Base-by-base conservation (phyloP, 2,888 invertebrate species). In the Zonitis immaculata region DNA sequence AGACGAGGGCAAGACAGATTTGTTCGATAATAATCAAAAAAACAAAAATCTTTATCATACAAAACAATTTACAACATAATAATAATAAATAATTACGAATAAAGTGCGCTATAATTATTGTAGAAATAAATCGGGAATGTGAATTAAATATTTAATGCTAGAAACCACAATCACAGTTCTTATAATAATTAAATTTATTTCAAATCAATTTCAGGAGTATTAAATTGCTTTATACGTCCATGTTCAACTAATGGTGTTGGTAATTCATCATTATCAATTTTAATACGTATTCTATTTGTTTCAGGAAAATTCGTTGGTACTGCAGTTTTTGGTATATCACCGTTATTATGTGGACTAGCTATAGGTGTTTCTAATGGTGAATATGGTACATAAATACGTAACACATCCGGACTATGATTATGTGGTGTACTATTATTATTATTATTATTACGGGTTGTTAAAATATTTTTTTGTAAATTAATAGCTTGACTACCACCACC, bases 381-480 rank as follows among this genome's bases (percentile, higher is more conserved):
- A 73, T 89, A 89, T 1, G 89, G 88, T 49, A 90, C 89, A 74
- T 88, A 89, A 60, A 90, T 89, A 56, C 89, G 80, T 46, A 90
- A 83, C 43, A 89, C 82, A 73, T 89, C 89, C 43, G 87, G 87
- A 65, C 80, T 80, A 14, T 85, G 85, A 44, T 82, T 83, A 52
- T 83, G 83, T 5, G 86, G 85, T 0, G 84, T 85, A 25, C n/a
- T n/a, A n/a, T n/a, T n/a, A n/a, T n/a, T n/a, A n/a, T n/a, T n/a
- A n/a, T n/a, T n/a, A n/a, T 84, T 84, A 32, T 32, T 52, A 25
- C 85, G 77, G 2, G 87, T 86, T 1, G 87, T 87, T 2, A 82
- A 82, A 59, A 77, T 79, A 52, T 79, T 69, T 14, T 32, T 45
- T 64, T 81, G 81, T 58, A 80, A 77, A 57, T 80, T 81, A 42